Percentiles rank a stretch among this genome's conserved stretches.
Evolutionary conservation across 2,113 vertebrate genomes (phyloP).

Genomic region (Pygathrix nemaeus): DNA sequence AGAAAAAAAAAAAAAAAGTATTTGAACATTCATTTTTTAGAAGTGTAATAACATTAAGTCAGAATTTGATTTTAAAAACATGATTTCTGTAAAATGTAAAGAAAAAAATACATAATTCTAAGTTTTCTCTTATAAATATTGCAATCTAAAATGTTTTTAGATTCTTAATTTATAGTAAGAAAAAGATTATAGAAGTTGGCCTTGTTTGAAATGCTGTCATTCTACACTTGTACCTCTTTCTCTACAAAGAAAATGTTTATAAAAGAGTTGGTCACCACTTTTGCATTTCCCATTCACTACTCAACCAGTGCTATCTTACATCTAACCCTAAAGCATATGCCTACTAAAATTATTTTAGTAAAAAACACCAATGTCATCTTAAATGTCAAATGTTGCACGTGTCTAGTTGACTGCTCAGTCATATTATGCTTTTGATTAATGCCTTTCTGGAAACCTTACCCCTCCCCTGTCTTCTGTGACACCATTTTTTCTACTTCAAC

Average conservation of each 20-base stretch:
- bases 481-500: background rate
- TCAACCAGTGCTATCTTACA: background rate
- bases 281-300: background rate
- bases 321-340: background rate
- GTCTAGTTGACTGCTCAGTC: background rate
- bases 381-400: background rate
- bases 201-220: background rate
- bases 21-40: background rate
- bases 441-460: background rate
- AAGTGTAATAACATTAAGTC: background rate
- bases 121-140: background rate
- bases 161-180: background rate
- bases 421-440: background rate
- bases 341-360: background rate
- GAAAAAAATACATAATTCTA: slow-evolving; percentile 32
- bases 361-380: background rate
- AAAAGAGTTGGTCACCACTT: background rate
- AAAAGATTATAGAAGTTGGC: background rate
- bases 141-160: background rate
- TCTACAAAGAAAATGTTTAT: background rate
- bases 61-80: slow-evolving; percentile 34
- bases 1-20: slow-evolving; percentile 35
- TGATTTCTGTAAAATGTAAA: slow-evolving; percentile 4
- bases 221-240: background rate
- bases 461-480: background rate